Conservation (phyloP, 2,113 vertebrate genomes). For the Otus sunia region DNA sequence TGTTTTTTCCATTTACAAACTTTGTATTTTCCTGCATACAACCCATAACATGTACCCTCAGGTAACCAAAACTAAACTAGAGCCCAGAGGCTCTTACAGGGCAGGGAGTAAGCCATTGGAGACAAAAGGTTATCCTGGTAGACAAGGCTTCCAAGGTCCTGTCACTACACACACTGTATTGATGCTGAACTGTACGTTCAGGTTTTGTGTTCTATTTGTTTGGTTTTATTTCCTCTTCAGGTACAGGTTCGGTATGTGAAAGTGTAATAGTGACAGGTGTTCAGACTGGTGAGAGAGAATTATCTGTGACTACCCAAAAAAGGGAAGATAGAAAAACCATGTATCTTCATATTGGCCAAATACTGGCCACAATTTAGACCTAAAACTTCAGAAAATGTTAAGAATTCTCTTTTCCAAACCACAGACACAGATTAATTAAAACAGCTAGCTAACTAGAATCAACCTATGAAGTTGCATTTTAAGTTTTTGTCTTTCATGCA, state of each 20-base stretch:
- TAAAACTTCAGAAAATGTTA: background rate
- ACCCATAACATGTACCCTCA: background rate
- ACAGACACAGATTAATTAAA: background rate
- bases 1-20: background rate
- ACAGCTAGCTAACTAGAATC: background rate
- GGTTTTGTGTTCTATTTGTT: background rate
- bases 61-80: background rate
- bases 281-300: background rate
- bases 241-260: background rate
- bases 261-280: background rate
- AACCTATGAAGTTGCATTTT: background rate
- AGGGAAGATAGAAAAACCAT: fast-evolving
- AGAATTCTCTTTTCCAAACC: background rate
- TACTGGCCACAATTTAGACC: background rate
- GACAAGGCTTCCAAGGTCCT: background rate
- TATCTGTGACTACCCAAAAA: background rate
- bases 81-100: background rate
- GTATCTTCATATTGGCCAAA: background rate
- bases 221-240: background rate
- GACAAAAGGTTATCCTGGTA: background rate
- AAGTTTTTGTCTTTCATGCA: background rate
- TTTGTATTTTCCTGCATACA: background rate
- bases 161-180: fast-evolving
- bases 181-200: fast-evolving
- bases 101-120: background rate